Evolutionary conservation across 2,113 vertebrate genomes (phyloP), one percentile per base, ranked within the genome.

Genomic region (Anthoscopus minutus): DNA sequence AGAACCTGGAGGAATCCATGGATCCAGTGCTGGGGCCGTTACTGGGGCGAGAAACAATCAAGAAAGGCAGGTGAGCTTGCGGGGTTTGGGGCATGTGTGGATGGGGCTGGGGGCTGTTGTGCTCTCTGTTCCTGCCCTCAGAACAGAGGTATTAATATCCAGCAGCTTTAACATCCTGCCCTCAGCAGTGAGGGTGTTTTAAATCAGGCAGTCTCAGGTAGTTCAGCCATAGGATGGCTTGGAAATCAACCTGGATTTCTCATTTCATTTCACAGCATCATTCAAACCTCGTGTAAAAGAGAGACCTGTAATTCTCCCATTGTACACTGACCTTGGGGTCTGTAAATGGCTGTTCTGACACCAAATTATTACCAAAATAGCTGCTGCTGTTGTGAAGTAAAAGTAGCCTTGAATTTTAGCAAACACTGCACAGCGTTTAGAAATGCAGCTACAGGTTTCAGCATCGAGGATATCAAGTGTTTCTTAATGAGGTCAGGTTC

Each of bases 11-110:
- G 82, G 99, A 99, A 94, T 98, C 93, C 0, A 58, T 99, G 50
- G 99, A 99, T 97, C 99, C 99, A 20, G 98, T 99, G 70, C 97
- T 99, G 81, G 98, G 99, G 45, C 98, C 99, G 0, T 94, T 99
- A 72, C 97, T 99, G 67, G 98, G 99, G 17, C 97, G 98, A 96
- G 99, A 99, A 96, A 99, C 99, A 23, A 99, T 99, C 84, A 99
- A 99, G 89, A 99, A 99, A 96, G 99, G 99, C 94, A 98, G 99
- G 99, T 99, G 92, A 98, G 98, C 23, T 13, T n/a, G 2, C 7
- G 45, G 70, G 42, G 6, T 8, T 38, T 70, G 14, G 23, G 33
- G 37, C 24, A 22, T 1, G 0, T 7, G 33, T 11, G 53, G 24
- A 3, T 7, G 45, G 27, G 27, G 18, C 40, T 50, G 35, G 35